Evolutionary conservation across 2,888 invertebrate species (phyloP), one percentile per base, ranked within the genome.

Genomic region (Siphlonurus alternatus): DNA sequence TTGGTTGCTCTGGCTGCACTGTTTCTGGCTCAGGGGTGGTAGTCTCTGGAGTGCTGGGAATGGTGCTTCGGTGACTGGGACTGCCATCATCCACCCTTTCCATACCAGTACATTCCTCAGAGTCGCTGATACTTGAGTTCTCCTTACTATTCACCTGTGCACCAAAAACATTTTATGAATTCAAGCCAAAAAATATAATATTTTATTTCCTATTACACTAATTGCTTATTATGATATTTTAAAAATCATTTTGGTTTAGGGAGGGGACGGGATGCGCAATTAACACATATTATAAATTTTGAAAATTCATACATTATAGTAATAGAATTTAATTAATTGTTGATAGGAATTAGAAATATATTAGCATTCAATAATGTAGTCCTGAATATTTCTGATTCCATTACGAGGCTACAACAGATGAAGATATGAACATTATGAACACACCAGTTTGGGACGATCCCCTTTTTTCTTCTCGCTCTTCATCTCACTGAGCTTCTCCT

Each of bases 401-500:
- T n/a, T n/a, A n/a, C n/a, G n/a, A n/a, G n/a, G n/a, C n/a, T n/a
- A n/a, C n/a, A n/a, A n/a, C n/a, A n/a, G n/a, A n/a, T n/a, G n/a
- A n/a, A n/a, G n/a, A n/a, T n/a, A n/a, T n/a, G n/a, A n/a, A n/a
- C n/a, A n/a, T n/a, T n/a, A n/a, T n/a, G n/a, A n/a, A n/a, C n/a
- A n/a, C n/a, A 38, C 38, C 38, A 38, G 15, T 38, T 38, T 38
- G 5, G 38, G 38, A 38, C 38, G 38, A 38, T 38, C 38, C n/a
- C 70, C 71, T 59, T 70, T 71, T 67, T 72, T 76, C 75, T 80
- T 81, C 69, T 85, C 84, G 67, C 75, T 77, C 69, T 87, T 86
- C 65, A 84, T 83, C 70, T 83, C 83, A 10, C 83, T 85, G 65
- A 87, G 78, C 76, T 86, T 88, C 66, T 87, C 88, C 72, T 88